Conservation (phyloP, 2,113 vertebrate species). For the Rhynchopsitta pachyrhyncha region DNA sequence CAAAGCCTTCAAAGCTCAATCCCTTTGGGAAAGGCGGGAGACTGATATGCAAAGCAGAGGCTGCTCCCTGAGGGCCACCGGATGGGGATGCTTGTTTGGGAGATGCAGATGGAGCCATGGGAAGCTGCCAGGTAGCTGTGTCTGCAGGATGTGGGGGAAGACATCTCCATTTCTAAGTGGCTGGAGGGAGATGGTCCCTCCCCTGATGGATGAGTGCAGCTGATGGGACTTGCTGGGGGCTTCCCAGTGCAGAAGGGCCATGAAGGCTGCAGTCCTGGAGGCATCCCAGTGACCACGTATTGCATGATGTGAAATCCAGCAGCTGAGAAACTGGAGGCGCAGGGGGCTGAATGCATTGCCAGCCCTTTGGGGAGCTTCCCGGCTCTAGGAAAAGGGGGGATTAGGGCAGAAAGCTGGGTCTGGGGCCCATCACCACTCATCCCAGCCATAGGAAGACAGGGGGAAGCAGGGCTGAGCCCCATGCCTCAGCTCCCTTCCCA, state of each 20-base stretch:
- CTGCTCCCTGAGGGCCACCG: not conserved
- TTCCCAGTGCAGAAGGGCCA: not conserved
- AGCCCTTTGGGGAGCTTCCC: not conserved
- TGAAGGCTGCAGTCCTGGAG: not conserved
- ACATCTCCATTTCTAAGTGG: not conserved
- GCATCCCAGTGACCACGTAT: not conserved
- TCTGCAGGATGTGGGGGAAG: not conserved
- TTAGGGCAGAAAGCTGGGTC: not conserved
- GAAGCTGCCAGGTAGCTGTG: not conserved
- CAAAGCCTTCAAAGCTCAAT: not conserved
- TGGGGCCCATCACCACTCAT: not conserved
- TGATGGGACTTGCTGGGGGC: not conserved
- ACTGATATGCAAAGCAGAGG: not conserved
- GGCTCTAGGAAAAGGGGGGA: not conserved
- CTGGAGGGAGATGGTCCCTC: not conserved
- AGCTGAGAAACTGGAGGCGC: not conserved
- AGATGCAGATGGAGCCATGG: fast-evolving
- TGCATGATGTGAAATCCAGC: not conserved
- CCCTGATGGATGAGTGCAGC: not conserved
- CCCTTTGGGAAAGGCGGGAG: not conserved
- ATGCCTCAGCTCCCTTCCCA: not conserved
- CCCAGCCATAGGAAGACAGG: not conserved
- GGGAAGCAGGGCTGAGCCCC: not conserved
- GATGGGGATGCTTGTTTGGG: not conserved
- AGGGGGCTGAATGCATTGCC: not conserved